Evolutionary conservation across 2,888 invertebrate genomes (phyloP), one percentile per base, ranked within the genome.

Genomic region (Ennomos erosarius): DNA sequence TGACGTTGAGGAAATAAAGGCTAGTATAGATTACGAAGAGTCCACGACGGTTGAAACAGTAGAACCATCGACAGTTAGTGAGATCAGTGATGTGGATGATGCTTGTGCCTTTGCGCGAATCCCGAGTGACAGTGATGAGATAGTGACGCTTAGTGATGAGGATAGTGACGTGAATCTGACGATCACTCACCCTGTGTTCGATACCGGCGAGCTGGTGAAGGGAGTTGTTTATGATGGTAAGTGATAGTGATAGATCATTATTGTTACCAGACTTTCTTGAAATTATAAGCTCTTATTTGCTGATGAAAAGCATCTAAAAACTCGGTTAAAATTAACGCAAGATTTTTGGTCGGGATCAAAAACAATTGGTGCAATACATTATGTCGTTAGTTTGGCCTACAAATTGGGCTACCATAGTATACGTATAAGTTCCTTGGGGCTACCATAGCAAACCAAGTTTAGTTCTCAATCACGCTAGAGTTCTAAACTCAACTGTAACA

Each of bases 171-270:
- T 94, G 44, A 93, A 93, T 75, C 69, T 94, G 73, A 92, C 93
- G 4, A 73, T 94, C 52, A 81, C 76, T 53, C 94, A 94, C 78
- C 77, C 87, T 11, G 87, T 93, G 64, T 94, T 94, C 69, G 91
- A 91, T 48, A 82, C 90, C 16, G 87, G 90, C 10, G 88, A 85
- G 71, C 75, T 94, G 68, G 92, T 94, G 44, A 80, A 90, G 60
- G 94, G 93, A 63, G 88, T 94, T 53, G 80, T 87, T 46, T 94
- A 94, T 79, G 92, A 94, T 81, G 94, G 94, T 94, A 78, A 90
- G 91, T 86, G 11, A 12, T 40, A 40, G 11, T n/a, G 8, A 34
- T 34, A 48, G 26, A 26, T 26, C 6, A 6, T 6, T 26, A 26
- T 26, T 26, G 26, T 26, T 26, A 4, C 5, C 26, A 26, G 26